These are phyloP conservation scores for Bubalus kerabau DNA, from an alignment of 2,113 vertebrate genomes.

Conservation along the genomic window DNA sequence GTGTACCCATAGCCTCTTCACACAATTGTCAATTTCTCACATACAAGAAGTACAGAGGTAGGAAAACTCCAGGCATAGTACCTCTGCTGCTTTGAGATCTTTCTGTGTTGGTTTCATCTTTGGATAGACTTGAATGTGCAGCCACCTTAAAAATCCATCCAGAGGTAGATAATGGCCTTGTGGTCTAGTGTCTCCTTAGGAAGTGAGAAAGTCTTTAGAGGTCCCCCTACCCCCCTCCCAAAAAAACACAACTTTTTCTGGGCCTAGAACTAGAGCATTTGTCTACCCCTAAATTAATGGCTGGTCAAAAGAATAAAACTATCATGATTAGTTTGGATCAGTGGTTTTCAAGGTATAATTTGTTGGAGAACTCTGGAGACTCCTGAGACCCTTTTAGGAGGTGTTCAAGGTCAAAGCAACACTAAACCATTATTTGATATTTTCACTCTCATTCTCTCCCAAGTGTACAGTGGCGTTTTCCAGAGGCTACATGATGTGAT, in stretches of 20 bases:
- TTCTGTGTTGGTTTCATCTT: not conserved
- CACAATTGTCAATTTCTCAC: not conserved
- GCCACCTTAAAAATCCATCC: not conserved
- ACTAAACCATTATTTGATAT: not conserved
- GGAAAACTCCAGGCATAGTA: not conserved
- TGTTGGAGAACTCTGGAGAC: not conserved
- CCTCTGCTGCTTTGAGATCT: not conserved
- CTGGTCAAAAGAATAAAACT: not conserved
- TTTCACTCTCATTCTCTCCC: not conserved
- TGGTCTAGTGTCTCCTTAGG: not conserved
- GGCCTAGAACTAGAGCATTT: not conserved
- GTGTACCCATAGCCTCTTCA: too few species aligned
- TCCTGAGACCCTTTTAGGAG: not conserved
- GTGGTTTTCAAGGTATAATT: not conserved
- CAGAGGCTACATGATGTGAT: not conserved
- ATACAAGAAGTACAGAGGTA: not conserved
- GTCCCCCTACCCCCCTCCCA: rapidly evolving
- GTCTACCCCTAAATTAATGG: not conserved
- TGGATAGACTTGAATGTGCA: not conserved
- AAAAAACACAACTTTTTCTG: not conserved
- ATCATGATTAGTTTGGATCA: not conserved
- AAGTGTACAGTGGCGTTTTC: not conserved
- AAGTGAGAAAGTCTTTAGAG: not conserved
- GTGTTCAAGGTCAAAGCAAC: not conserved
- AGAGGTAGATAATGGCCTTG: not conserved